Conservation (phyloP, 1,140 invertebrate species). For the Zeugodacus cucurbitae region DNA sequence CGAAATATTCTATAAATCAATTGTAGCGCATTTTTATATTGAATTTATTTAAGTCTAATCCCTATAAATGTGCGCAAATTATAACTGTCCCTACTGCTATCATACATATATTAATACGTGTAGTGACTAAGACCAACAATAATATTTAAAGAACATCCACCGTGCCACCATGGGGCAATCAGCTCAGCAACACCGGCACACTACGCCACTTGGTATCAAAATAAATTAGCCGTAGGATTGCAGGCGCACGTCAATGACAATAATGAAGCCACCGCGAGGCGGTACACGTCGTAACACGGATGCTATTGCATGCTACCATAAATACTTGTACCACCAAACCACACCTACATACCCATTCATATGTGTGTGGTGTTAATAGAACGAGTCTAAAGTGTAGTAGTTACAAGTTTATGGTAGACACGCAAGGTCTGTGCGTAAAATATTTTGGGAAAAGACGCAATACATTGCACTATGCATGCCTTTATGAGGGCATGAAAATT, state of each 20-base stretch:
- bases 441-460: slow-evolving; percentile 58
- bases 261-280: slow-evolving; percentile 59
- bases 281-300: slow-evolving; percentile 53
- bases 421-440: slow-evolving; percentile 60
- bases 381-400: neutral
- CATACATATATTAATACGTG: neutral
- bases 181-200: neutral
- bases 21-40: neutral
- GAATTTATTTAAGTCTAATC: neutral
- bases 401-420: neutral
- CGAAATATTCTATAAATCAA: neutral
- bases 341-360: neutral
- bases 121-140: neutral
- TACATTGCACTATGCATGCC: neutral
- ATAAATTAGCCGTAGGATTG: neutral
- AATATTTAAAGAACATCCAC: neutral
- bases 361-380: too few relatives aligned
- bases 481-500: neutral
- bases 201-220: neutral
- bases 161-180: neutral
- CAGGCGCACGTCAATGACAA: neutral
- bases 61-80: neutral
- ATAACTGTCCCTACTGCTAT: neutral
- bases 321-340: neutral
- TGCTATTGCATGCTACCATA: neutral